Conservation (phyloP, 2,113 vertebrate genomes). For the Leucosticte australis region DNA sequence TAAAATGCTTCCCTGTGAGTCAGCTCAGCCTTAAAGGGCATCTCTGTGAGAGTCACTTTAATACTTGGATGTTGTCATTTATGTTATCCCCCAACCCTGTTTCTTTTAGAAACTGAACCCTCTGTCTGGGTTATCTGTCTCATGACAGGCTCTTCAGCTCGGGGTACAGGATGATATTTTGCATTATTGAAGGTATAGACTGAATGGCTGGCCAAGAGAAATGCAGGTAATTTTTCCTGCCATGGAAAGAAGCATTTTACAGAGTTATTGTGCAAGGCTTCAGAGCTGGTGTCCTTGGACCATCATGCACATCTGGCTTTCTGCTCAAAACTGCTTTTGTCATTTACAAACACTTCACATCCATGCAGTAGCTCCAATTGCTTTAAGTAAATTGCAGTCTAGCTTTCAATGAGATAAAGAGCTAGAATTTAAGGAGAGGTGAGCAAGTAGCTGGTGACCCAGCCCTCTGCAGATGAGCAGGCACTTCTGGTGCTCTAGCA, state of each 20-base stretch:
- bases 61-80: neutral
- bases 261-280: neutral
- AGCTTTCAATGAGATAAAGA: neutral
- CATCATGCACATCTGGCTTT: neutral
- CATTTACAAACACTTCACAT: neutral
- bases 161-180: neutral
- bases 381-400: neutral
- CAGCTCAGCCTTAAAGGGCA: neutral
- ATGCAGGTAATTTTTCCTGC: neutral
- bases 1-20: conserved; percentile 18
- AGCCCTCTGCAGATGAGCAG: neutral
- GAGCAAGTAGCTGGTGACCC: neutral
- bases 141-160: neutral
- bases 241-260: neutral
- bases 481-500: neutral
- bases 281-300: neutral
- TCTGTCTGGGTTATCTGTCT: neutral
- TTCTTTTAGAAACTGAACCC: neutral
- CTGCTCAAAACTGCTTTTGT: neutral
- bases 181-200: neutral
- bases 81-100: neutral
- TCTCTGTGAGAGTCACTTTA: neutral
- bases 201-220: neutral
- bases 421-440: neutral
- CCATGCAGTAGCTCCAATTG: neutral